Conservation (phyloP, 35 echinoderm and acorn worm genomes). For the Stichopus chloronotus region DNA sequence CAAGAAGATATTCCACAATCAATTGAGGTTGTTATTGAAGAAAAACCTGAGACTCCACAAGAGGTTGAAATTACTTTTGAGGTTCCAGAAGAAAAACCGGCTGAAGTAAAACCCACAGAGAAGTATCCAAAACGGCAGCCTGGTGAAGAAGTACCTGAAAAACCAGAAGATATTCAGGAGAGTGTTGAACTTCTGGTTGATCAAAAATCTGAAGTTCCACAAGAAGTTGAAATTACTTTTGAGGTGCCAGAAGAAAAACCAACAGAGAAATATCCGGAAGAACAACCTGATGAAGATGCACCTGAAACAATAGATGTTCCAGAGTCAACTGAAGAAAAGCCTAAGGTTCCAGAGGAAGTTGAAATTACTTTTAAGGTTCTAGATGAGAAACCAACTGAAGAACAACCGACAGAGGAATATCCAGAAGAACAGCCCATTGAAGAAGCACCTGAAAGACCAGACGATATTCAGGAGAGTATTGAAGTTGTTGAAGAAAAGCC, state of each 20-base stretch:
- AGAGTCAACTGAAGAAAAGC: slow-evolving; percentile 5
- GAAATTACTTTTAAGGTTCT: slow-evolving; percentile 45
- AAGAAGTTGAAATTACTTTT: slow-evolving; percentile 16
- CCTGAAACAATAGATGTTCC: not conserved
- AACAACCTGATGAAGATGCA: slow-evolving; percentile 26
- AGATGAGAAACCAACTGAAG: slow-evolving; percentile 33
- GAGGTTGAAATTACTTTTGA: slow-evolving; percentile 45
- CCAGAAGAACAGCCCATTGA: slow-evolving; percentile 2
- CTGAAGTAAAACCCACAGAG: no score
- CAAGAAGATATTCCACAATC: slow-evolving; percentile 20
- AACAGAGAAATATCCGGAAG: slow-evolving; percentile 38
- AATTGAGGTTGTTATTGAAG: slow-evolving; percentile 21
- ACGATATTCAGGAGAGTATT: slow-evolving; percentile 42
- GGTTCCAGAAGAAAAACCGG: slow-evolving; percentile 28
- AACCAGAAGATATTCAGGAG: slow-evolving; percentile 25
- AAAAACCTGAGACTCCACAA: slow-evolving; percentile 32
- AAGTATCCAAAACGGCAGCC: no score
- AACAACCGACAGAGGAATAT: not conserved
- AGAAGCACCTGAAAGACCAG: slow-evolving; percentile 69
- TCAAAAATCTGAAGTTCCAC: slow-evolving; percentile 42
- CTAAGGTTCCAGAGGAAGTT: slow-evolving; percentile 11
- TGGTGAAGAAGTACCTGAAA: slow-evolving; percentile 43
- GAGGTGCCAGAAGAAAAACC: not conserved
- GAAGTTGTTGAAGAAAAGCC: slow-evolving; percentile 41
- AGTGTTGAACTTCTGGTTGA: not conserved